Conservation (phyloP, 2,113 vertebrate species). For the Microcebus lehilahytsara region DNA sequence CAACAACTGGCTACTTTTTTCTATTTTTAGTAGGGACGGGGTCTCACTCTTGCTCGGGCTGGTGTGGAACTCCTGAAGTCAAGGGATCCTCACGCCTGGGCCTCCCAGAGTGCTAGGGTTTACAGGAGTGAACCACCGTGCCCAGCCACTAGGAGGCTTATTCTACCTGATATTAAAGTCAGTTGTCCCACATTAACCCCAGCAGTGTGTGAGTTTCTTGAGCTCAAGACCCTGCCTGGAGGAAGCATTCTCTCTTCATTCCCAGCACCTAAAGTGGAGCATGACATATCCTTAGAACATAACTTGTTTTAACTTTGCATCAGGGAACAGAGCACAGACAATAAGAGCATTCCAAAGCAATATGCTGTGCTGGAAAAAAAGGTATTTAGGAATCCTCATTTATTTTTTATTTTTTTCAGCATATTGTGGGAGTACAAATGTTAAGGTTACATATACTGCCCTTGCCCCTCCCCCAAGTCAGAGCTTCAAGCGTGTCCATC, state of each 20-base stretch:
- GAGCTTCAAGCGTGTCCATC: no score
- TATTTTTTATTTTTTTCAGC: no score
- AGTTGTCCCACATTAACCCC: background rate
- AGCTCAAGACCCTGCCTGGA: background rate
- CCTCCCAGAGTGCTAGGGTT: no score
- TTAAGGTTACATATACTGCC: no score
- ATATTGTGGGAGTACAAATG: no score
- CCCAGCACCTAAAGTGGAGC: background rate
- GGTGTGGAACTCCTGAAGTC: no score
- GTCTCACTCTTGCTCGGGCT: no score
- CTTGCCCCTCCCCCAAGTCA: no score
- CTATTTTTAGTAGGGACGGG: no score
- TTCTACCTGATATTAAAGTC: background rate
- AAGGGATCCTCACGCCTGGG: rapidly evolving
- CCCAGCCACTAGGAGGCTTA: background rate
- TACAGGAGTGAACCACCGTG: no score
- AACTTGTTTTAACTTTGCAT: background rate
- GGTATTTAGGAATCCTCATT: background rate
- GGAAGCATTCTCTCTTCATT: background rate
- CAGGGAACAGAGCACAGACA: background rate
- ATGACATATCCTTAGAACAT: background rate
- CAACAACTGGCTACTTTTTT: no score
- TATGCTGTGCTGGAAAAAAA: background rate
- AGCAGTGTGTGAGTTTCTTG: no score
- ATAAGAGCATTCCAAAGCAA: background rate